phyloP scores from a whole-genome alignment of 2,113 vertebrate genomes.

The Leucosticte australis region DNA sequence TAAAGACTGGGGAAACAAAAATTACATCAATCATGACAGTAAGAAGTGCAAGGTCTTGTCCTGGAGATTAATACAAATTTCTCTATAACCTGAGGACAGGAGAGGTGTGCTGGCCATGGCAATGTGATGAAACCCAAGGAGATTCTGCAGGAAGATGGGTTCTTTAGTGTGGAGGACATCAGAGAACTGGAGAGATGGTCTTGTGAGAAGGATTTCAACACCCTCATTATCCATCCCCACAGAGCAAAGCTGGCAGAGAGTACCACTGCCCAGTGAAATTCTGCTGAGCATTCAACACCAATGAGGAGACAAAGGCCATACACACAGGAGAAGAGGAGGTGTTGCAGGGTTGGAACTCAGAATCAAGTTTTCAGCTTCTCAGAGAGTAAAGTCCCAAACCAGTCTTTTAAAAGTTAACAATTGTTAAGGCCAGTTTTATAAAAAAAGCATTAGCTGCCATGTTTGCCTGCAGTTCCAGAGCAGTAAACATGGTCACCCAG shows the following conservation, averaged over 20 bases:
- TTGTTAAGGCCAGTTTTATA: neutral
- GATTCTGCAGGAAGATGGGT: accelerated
- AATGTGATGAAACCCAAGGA: neutral
- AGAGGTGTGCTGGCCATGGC: neutral
- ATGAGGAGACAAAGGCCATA: neutral
- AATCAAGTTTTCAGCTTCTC: neutral
- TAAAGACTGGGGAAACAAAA: neutral
- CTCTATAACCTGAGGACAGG: neutral
- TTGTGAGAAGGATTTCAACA: neutral
- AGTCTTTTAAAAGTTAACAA: neutral
- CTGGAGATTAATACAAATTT: neutral
- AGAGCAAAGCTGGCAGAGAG: neutral
- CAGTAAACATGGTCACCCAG: neutral
- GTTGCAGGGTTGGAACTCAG: neutral
- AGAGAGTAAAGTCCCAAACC: neutral
- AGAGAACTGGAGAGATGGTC: neutral
- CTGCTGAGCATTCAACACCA: neutral
- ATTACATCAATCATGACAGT: neutral
- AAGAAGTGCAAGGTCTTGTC: neutral
- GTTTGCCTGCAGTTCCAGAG: neutral
- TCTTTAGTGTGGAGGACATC: neutral
- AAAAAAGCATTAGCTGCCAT: neutral
- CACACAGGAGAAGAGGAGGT: neutral
- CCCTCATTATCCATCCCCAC: neutral
- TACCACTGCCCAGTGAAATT: neutral